phyloP scores from a whole-genome alignment of 2,797 vertebrate species.

The Liparis tanakae region DNA sequence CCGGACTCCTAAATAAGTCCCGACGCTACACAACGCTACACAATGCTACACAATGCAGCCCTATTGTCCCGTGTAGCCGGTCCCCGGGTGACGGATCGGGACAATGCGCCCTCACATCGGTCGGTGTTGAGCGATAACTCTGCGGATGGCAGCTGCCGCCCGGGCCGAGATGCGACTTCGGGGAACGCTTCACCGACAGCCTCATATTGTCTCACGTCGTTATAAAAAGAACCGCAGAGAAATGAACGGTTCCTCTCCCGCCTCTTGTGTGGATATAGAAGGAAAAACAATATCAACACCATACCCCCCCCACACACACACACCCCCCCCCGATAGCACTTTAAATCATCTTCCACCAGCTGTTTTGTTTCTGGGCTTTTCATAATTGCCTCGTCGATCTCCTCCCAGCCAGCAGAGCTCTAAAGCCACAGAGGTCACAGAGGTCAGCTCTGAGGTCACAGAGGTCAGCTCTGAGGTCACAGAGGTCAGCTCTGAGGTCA shows the following conservation, averaged over 20 bases:
- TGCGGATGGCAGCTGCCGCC: too few relatives aligned
- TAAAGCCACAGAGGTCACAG: too few relatives aligned
- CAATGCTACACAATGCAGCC: slow-evolving; percentile 5
- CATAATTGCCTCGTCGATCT: slow-evolving; percentile 52
- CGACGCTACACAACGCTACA: too few relatives aligned
- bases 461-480: slow-evolving; percentile 13
- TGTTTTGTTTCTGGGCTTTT: neutral
- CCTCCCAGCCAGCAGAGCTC: neutral
- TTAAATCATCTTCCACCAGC: slow-evolving; percentile 51
- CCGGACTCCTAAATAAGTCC: neutral
- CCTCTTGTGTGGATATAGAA: neutral
- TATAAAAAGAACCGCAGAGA: neutral
- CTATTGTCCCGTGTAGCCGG: neutral
- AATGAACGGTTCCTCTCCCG: neutral
- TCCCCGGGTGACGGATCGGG: neutral
- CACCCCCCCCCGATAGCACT: slow-evolving; percentile 38
- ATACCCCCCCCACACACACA: slow-evolving; percentile 34
- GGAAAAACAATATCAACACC: slow-evolving; percentile 23
- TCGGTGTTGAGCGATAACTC: neutral
- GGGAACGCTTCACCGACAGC: neutral
- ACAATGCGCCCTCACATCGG: too few relatives aligned
- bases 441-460: slow-evolving; percentile 19
- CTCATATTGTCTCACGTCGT: neutral
- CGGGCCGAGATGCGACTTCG: neutral
- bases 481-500: too few relatives aligned